phyloP scores from a whole-genome alignment of 2,797 vertebrate species.

The Pangasius larnaudii region DNA sequence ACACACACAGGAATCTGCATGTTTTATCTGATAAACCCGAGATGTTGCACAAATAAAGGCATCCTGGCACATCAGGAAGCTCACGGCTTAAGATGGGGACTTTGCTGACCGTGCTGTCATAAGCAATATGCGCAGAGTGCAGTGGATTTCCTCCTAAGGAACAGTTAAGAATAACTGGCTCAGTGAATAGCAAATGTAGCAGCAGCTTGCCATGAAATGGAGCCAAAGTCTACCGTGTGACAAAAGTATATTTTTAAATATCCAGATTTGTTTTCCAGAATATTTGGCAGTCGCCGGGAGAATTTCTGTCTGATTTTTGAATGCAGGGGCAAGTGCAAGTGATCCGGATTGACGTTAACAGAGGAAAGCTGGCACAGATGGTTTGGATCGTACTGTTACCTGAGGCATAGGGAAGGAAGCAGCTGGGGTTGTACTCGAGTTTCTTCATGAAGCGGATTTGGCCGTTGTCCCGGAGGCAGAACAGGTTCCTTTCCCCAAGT shows the following conservation, averaged over 20 bases:
- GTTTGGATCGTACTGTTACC: slow-evolving; percentile 72
- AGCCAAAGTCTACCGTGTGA: slow-evolving; percentile 21
- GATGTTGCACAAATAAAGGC: slow-evolving; percentile 37
- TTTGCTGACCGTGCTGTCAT: slow-evolving; percentile 31
- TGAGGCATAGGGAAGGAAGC: slow-evolving; percentile 92
- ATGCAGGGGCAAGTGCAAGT: not conserved
- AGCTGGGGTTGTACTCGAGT: slow-evolving; percentile 91
- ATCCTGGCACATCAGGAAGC: slow-evolving; percentile 22
- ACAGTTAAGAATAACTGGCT: slow-evolving; percentile 30
- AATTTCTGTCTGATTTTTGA: not conserved
- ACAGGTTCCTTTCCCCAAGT: slow-evolving; percentile 93
- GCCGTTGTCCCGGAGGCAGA: slow-evolving; percentile 92
- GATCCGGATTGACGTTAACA: not conserved
- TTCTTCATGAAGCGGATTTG: slow-evolving; percentile 99
- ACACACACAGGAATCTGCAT: slow-evolving; percentile 34
- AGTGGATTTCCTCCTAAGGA: slow-evolving; percentile 29
- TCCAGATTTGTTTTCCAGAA: slow-evolving; percentile 18
- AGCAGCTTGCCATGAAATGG: slow-evolving; percentile 25
- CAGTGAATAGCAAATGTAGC: slow-evolving; percentile 17
- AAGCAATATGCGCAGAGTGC: slow-evolving; percentile 2
- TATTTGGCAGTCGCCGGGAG: slow-evolving; percentile 16
- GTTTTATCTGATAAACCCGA: slow-evolving; percentile 46
- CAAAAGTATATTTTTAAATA: slow-evolving; percentile 38
- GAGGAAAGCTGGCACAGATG: not conserved
- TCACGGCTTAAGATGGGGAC: not conserved